phyloP scores from a whole-genome alignment of 2,797 vertebrate species.

The Premnoplex brunnescens region DNA sequence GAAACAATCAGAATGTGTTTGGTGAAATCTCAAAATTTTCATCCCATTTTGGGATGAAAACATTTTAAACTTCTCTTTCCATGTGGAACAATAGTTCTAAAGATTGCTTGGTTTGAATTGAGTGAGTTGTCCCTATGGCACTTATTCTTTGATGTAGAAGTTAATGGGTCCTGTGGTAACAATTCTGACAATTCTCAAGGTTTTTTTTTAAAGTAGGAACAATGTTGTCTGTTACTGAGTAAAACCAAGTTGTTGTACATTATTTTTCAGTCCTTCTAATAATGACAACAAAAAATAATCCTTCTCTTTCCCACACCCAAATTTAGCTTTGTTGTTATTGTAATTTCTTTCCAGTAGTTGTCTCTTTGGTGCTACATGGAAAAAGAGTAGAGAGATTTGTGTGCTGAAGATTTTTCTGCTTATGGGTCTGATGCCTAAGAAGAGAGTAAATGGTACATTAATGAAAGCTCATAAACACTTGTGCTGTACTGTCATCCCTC shows the following conservation, averaged over 20 bases:
- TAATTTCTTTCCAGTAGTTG: neutral
- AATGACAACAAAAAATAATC: neutral
- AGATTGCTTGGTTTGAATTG: neutral
- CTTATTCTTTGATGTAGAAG: neutral
- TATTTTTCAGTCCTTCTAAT: neutral
- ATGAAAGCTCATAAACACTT: neutral
- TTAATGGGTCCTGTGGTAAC: neutral
- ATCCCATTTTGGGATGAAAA: neutral
- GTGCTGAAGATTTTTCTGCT: neutral
- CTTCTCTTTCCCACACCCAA: neutral
- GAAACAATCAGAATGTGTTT: neutral
- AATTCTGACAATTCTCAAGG: neutral
- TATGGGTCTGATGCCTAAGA: neutral
- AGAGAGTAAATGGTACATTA: neutral
- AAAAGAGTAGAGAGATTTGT: neutral
- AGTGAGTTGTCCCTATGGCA: neutral
- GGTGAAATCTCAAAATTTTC: neutral
- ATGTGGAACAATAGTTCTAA: neutral
- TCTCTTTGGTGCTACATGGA: neutral
- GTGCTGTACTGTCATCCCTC: neutral
- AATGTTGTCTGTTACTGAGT: neutral
- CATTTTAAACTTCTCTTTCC: neutral
- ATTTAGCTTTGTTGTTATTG: neutral
- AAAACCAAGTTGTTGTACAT: neutral
- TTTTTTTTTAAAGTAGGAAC: neutral